Evolutionary conservation across 2,113 vertebrate species (phyloP), one percentile per base, ranked within the genome.

Genomic region (Podilymbus podiceps): DNA sequence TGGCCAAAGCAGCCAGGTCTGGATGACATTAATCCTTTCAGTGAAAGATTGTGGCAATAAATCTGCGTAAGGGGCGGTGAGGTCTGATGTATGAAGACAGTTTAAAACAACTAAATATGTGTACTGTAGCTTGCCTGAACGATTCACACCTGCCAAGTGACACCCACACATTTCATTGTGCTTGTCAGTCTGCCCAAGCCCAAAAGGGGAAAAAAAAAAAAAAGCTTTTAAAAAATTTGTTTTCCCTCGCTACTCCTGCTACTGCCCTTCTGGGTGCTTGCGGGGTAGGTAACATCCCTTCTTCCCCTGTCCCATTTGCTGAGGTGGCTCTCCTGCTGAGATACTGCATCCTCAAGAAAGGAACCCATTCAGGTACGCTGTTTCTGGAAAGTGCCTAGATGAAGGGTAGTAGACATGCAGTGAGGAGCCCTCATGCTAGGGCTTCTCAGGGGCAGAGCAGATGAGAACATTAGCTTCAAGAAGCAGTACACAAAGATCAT

Each of bases 41-140:
- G 55, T 59, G 58, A 76, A 93, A 81, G 66, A 62, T 53, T 82
- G 80, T 7, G 4, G 73, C 80, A 87, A 78, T 95, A 93, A 90
- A 92, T 89, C 92, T 64, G 58, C 3, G 4, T 85, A 88, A 95
- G 77, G 73, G 81, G 42, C 0, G 2, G 46, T 0, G 8, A 92
- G 59, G 66, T 91, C 91, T 96, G 84, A 95, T 95, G 74, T 84
- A 91, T 83, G 81, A 91, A 92, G 95, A 71, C 89, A 82, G 80
- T 91, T 95, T 97, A 85, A 96, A 96, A 94, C 91, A 97, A 88
- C 95, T 89, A 73, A 94, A 93, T 91, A 89, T 85, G 89, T 88
- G 87, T 92, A 87, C 77, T 52, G 91, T 73, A 96, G 90, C 84
- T 95, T 92, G 89, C 79, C 87, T 77, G 91, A 95, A 69, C 31